A percentile compares a stretch with the other conserved stretches of the same genome.
Evolutionary conservation across 2,888 invertebrate species (phyloP).

Genomic region (Petrophora chlorosata): DNA sequence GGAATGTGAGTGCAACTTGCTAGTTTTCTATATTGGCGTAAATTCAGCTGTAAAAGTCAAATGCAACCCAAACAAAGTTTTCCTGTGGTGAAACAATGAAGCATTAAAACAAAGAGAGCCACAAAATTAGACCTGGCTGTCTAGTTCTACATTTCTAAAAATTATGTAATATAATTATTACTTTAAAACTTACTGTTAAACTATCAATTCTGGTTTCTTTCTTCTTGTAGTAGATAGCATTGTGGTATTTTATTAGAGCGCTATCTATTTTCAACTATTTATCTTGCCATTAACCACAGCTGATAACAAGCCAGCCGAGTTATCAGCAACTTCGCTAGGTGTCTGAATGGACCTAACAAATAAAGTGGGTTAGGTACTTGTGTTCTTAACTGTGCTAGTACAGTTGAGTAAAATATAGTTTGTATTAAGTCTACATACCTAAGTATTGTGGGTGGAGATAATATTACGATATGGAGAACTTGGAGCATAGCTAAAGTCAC

Average conservation of each 20-base stretch:
- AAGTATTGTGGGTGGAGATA: no score
- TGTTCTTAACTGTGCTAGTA: slow-evolving; percentile 7
- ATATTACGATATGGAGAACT: no score
- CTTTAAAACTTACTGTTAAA: slow-evolving; percentile 22
- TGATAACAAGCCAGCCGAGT: slow-evolving; percentile 35
- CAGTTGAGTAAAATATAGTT: background rate
- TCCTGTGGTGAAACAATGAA: no score
- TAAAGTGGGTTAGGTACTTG: slow-evolving; percentile 22
- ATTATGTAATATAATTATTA: background rate
- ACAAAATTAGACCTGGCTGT: no score
- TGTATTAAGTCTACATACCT: background rate
- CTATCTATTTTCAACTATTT: slow-evolving; percentile 36
- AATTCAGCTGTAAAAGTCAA: no score
- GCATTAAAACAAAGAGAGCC: no score
- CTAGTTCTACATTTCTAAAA: no score
- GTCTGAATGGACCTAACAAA: slow-evolving; percentile 30
- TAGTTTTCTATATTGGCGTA: no score
- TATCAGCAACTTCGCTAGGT: slow-evolving; percentile 34
- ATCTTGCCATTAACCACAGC: slow-evolving; percentile 37
- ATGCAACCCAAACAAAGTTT: no score
- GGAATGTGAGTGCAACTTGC: no score
- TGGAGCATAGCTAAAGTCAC: no score
- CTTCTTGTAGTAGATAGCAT: slow-evolving; percentile 22
- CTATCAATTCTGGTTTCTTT: slow-evolving; percentile 22
- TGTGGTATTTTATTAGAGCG: slow-evolving; percentile 23